These are phyloP conservation scores for Xenopus tropicalis DNA, from an alignment of 2,113 vertebrate genomes.

Conservation along the genomic window UCB_Xtro_10.0 CM004447.2:14101501-14102000, in stretches of 20 bases:
- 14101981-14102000: no score
- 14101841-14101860: no score
- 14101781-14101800: no score
- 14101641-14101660: conserved; percentile 46
- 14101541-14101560: conserved; percentile 44
- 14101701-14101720: conserved; percentile 53
- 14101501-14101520: conserved; percentile 57
- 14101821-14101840: no score
- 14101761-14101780: conserved; percentile 45
- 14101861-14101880: no score
- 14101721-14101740: conserved; percentile 57
- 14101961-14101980: no score
- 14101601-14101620: neutral
- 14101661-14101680: conserved; percentile 46
- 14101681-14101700: conserved; percentile 54
- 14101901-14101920: no score
- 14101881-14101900: no score
- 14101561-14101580: conserved; percentile 56
- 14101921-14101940: no score
- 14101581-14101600: conserved; percentile 43
- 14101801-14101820: no score
- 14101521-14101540: conserved; percentile 53
- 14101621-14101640: conserved; percentile 42
- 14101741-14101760: conserved; percentile 56
- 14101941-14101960: no score